Evolutionary conservation across 2,888 invertebrate species (phyloP), one percentile per base, ranked within the genome.

Genomic region (Dicycla oo): DNA sequence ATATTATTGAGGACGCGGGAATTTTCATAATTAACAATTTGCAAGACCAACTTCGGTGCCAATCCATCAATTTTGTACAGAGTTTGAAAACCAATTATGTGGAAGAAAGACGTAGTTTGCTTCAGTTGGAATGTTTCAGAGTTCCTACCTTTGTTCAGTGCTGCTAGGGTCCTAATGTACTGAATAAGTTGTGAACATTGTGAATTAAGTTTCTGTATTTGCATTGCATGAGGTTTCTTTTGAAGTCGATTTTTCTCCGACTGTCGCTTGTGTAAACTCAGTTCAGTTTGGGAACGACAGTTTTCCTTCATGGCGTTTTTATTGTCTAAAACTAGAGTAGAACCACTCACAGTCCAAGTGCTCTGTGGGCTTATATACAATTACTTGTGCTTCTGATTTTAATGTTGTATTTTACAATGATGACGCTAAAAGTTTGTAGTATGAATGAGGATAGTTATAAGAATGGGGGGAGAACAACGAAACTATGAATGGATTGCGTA

Each of bases 21-120:
- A 94, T 94, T 94, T 92, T 88, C 91, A 94, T 94, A 93, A 93
- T 94, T 93, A 94, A 93, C 93, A 93, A 93, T 92, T 93, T 91
- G 86, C 75, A 85, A 88, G 90, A 89, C 90, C 90, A 93, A 93
- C 90, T 94, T 86, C 80, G 89, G 90, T 88, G 91, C 92, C 93
- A 93, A 93, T 94, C 92, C 91, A 94, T 94, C 93, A 93, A 92
- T 93, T 92, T 86, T 75, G 80, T 84, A 73, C 78, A 57, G 89
- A 90, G 89, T 91, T 90, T 86, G 83, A 85, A 89, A 92, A 91
- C 89, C 90, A 93, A 93, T 94, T 94, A 92, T 87, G 88, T 86
- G 89, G 84, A 86, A 82, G 85, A 82, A 84, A 84, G 77, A 76
- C 84, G 66, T 65, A 74, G 70, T 86, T 86, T 53, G 63, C 57